phyloP scores from a whole-genome alignment of 2,113 vertebrate species.

The Lynx canadensis region DNA sequence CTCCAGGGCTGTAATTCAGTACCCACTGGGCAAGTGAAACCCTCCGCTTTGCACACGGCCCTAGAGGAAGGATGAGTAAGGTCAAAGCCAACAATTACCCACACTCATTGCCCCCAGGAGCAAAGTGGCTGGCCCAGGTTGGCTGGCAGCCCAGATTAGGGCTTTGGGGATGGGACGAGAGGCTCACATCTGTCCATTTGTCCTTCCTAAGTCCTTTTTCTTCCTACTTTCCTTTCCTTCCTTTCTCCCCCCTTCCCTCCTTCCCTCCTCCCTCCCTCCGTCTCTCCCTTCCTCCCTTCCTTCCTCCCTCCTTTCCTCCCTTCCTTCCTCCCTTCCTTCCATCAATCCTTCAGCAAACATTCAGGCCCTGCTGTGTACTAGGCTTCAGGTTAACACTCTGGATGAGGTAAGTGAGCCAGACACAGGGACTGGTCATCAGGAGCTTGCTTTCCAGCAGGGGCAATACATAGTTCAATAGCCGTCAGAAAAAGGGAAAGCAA shows the following conservation, averaged over 20 bases:
- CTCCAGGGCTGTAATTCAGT: slow-evolving; percentile 58
- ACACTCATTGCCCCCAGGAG: background rate
- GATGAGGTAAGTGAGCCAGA: background rate
- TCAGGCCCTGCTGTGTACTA: background rate
- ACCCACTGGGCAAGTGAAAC: slow-evolving; percentile 71
- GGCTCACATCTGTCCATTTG: background rate
- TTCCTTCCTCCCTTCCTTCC: background rate
- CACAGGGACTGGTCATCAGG: background rate
- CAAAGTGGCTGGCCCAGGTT: background rate
- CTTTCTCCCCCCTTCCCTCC: background rate
- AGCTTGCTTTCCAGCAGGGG: background rate
- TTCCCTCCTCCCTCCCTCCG: background rate
- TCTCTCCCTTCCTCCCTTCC: background rate
- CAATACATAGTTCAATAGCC: fast-evolving
- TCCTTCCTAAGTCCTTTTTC: background rate
- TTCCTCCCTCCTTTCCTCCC: no score
- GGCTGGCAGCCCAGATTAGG: background rate
- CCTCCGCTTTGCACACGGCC: slow-evolving; percentile 57
- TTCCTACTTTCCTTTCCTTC: background rate
- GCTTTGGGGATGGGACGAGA: background rate
- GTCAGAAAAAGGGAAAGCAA: background rate
- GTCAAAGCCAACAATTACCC: background rate
- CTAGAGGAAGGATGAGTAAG: slow-evolving; percentile 4
- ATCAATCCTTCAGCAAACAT: background rate
- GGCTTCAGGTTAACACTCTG: background rate